Evolutionary conservation across 2,888 invertebrate species (phyloP), one percentile per base, ranked within the genome.

Genomic region (Alitta virens): DNA sequence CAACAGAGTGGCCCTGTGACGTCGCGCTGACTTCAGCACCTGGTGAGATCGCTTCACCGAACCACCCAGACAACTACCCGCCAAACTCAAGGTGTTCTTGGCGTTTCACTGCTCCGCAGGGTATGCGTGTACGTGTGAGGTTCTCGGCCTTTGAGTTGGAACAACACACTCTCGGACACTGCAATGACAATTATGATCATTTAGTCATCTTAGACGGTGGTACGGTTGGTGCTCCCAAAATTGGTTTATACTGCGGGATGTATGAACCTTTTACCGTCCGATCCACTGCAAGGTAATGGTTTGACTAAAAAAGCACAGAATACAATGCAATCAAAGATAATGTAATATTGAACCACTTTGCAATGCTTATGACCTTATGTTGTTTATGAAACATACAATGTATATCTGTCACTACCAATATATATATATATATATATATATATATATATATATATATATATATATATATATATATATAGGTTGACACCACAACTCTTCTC

Each of bases 1-100:
- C n/a, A n/a, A 24, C 71, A 78, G 79, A 78, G 56, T 79, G 79
- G 79, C 74, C 79, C 3, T 79, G 79, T 68, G 69, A 72, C 26
- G 71, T 71, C 14, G 57, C 65, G 14, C 65, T 77, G 38, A 71
- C 66, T 1, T 66, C 69, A 1, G 73, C 74, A 51, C 69, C 74
- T 49, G 78, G 78, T 1, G 74, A 77, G 66, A 68, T 79, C 42
- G 76, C 79, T 5, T 76, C 78, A 2, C 78, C 77, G 2, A 65
- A 71, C 50, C 78, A 77, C 78, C 79, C 79, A 3, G 71, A 67
- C 16, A 67, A 68, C 40, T 79, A 79, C 64, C 70, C 74, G 0
- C 65, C 76, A 3, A 60, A 66, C 16, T 63, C 69, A 2, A 65
- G 71, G 24, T 79, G 79, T 64, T 63, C 68, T 9, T 79, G 78